Evolutionary conservation across 1,140 invertebrate species (phyloP).

Genomic region (Magallana gigas): DNA sequence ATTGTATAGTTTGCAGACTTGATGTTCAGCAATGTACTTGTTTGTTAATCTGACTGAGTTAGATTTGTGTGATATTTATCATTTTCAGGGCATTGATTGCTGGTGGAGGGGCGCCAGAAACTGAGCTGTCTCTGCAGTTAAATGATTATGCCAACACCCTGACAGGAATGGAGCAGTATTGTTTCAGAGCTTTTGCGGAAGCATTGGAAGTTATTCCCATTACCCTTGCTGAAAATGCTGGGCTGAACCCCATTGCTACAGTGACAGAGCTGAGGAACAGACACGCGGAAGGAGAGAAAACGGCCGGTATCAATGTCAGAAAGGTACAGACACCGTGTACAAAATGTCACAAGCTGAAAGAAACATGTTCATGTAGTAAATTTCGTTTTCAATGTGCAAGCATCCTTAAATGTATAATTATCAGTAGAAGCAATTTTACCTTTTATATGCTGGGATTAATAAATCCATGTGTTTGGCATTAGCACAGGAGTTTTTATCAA

Average conservation of each 20-base stretch:
- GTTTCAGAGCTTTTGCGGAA: slow-evolving; percentile 94
- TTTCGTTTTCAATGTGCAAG: too few relatives aligned
- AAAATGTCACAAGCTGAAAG: too few relatives aligned
- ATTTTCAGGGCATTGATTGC: slow-evolving; percentile 86
- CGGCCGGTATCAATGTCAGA: slow-evolving; percentile 97
- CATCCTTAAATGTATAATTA: too few relatives aligned
- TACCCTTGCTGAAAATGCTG: slow-evolving; percentile 99
- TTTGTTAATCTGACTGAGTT: too few relatives aligned
- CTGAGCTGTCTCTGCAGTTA: slow-evolving; percentile 93
- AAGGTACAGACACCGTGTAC: slow-evolving; percentile 79
- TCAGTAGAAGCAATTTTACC: too few relatives aligned
- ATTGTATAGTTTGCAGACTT: too few relatives aligned
- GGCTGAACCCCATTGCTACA: slow-evolving; percentile 97
- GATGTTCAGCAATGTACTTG: too few relatives aligned
- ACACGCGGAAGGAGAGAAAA: slow-evolving; percentile 91
- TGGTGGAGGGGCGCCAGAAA: slow-evolving; percentile 98
- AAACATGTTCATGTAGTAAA: too few relatives aligned
- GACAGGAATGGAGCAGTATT: slow-evolving; percentile 96
- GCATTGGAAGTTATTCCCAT: slow-evolving; percentile 98
- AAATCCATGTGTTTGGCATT: too few relatives aligned
- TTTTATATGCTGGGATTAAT: too few relatives aligned
- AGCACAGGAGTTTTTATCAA: too few relatives aligned
- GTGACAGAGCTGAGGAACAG: slow-evolving; percentile 97
- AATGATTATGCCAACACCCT: slow-evolving; percentile 90
- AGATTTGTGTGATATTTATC: too few relatives aligned